phyloP scores from a whole-genome alignment of 2,888 invertebrate species.

The Gastracanthus pulcherrimus region DNA sequence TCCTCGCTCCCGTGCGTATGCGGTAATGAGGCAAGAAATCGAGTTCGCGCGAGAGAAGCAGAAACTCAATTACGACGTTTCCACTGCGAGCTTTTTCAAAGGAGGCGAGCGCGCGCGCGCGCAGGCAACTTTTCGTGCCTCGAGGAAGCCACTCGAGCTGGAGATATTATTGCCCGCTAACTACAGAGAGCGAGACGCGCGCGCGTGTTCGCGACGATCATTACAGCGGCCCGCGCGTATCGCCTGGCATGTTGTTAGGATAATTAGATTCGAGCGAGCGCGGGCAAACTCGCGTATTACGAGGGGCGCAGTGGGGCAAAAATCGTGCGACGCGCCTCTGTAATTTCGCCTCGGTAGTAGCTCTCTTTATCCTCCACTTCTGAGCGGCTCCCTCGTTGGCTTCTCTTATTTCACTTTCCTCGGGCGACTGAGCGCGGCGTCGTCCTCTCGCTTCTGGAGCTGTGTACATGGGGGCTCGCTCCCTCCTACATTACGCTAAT shows the following conservation, averaged over 20 bases:
- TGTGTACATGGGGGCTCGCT: background rate
- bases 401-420: slow-evolving; percentile 10
- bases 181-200: slow-evolving; percentile 23
- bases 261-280: slow-evolving; percentile 55
- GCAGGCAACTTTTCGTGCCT: background rate
- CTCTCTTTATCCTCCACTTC: background rate
- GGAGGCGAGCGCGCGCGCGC: background rate
- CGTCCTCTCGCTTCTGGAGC: background rate
- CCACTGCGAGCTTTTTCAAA: slow-evolving; percentile 4
- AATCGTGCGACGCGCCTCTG: slow-evolving; percentile 46
- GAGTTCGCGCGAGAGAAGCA: background rate
- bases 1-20: background rate
- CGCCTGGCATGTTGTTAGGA: slow-evolving; percentile 53
- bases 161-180: slow-evolving; percentile 39
- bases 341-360: slow-evolving; percentile 37
- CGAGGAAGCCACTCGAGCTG: slow-evolving; percentile 31
- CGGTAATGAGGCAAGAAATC: background rate
- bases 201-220: slow-evolving; percentile 35
- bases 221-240: slow-evolving; percentile 49
- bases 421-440: background rate
- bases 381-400: background rate
- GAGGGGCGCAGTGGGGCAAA: slow-evolving; percentile 11
- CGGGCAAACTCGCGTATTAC: slow-evolving; percentile 12
- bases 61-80: slow-evolving; percentile 29
- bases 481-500: slow-evolving; percentile 40